Evolutionary conservation across 2,797 vertebrate genomes (phyloP).

Genomic region (Danio jaintianensis): DNA sequence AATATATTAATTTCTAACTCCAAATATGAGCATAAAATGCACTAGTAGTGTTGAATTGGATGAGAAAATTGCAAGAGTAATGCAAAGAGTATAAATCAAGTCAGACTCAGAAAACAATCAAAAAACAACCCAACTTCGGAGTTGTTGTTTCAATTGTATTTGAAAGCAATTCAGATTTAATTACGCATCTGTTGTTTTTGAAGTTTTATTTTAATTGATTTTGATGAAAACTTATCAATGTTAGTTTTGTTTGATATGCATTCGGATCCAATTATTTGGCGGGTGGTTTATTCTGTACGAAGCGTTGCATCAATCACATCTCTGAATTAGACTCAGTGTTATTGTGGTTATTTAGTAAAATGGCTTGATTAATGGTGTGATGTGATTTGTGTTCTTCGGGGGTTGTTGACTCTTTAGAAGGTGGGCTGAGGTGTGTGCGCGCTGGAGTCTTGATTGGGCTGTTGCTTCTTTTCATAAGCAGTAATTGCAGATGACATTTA

Average conservation of each 20-base stretch:
- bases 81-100: not conserved
- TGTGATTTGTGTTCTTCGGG: slow-evolving; percentile 6
- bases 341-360: slow-evolving; percentile 26
- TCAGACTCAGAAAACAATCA: too few species aligned
- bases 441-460: slow-evolving; percentile 63
- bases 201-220: not conserved
- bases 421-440: slow-evolving; percentile 46
- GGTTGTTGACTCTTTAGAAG: slow-evolving; percentile 20
- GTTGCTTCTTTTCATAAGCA: slow-evolving; percentile 62
- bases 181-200: not conserved
- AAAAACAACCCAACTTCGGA: not conserved
- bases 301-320: not conserved
- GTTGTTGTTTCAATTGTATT: not conserved
- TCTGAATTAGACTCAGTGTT: slow-evolving; percentile 1
- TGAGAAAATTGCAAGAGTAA: not conserved
- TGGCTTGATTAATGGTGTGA: slow-evolving; percentile 35
- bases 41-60: not conserved
- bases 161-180: not conserved
- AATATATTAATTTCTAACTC: not conserved
- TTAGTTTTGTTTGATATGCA: slow-evolving; percentile 17
- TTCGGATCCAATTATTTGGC: slow-evolving; percentile 1
- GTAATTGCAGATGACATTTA: slow-evolving; percentile 75
- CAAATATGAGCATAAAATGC: not conserved
- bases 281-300: not conserved
- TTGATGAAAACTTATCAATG: not conserved